Base-by-base conservation (phyloP, 1,140 invertebrate species). In the Anoplophora glabripennis region DNA sequence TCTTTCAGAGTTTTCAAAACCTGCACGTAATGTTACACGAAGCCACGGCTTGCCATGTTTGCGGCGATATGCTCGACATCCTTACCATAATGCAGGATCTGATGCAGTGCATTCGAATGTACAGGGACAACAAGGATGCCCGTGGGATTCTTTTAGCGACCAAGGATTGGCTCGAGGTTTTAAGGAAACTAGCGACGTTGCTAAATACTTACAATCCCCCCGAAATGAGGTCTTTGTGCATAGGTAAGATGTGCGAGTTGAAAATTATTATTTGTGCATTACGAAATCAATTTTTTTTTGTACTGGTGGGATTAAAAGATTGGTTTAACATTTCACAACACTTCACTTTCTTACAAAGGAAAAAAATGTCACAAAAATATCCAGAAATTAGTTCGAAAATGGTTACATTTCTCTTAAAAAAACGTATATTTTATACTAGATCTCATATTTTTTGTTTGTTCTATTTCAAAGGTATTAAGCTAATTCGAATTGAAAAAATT, bases 1-100 rank as follows among this genome's bases (percentile, higher is more conserved):
- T 42, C 4, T 21, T 78, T 10, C 70, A 89, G 83, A 90, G 93
- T 12, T 86, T 96, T 69, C 89, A 91, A 75, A 94, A 92, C 61
- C 77, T 96, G 53, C 92, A 95, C 79, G 88, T 92, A 64, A 94
- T 96, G 89, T 91, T 94, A 72, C 92, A 96, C 68, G 93, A 96
- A 76, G 92, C 93, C 11, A 93, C 91, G 4, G 90, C 90, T 0
- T 94, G 92, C 70, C 90, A 92, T 73, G 78, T 94, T 11, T 86
- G 87, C 4, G 86, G 85, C 0, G 93, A 95, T 71, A 78, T 96
- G 35, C 83, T 90, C 9, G 91, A 94, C 57, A 80, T 95, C 8
- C 79, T 96, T 45, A 83, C 86, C 0, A 87, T 95, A 67, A 83
- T 91, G 17, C 78, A 86, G 3, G 86, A 89, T 58, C 75, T 92